Evolutionary conservation across 2,113 vertebrate genomes (phyloP).

Genomic region (Odobenus rosmarus): DNA sequence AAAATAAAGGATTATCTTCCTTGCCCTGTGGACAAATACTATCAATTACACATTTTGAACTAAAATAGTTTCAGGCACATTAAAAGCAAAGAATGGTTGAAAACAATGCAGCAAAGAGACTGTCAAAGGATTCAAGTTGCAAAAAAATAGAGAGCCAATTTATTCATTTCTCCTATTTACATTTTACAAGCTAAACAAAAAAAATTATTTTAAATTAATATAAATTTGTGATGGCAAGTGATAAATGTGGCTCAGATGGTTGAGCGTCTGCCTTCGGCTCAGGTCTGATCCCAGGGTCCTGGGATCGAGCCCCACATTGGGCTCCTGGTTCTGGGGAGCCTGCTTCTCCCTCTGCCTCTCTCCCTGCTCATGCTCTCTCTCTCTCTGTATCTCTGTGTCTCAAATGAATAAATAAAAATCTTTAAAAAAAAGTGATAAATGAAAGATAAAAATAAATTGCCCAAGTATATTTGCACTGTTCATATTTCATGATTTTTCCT

Average conservation of each 20-base stretch:
- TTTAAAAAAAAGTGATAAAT: background rate
- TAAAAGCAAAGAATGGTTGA: background rate
- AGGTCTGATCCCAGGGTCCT: too few species aligned
- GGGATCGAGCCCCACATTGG: too few species aligned
- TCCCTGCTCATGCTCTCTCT: too few species aligned
- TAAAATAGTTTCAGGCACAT: background rate
- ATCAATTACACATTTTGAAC: background rate
- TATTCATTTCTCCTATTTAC: background rate
- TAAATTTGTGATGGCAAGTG: background rate
- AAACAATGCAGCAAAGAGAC: background rate
- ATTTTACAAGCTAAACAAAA: background rate
- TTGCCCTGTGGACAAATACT: background rate
- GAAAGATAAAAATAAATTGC: background rate
- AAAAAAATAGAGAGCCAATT: background rate
- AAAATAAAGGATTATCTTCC: background rate
- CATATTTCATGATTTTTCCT: background rate
- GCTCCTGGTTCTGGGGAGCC: too few species aligned
- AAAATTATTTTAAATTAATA: background rate
- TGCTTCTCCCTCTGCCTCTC: too few species aligned
- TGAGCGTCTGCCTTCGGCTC: too few species aligned
- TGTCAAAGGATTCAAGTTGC: background rate
- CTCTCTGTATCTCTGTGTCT: too few species aligned
- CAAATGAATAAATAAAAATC: too few species aligned
- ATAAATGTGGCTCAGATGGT: background rate
- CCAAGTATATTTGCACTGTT: background rate